These are phyloP conservation scores for Phortica variegata DNA, from an alignment of 1,140 invertebrate genomes.

Conservation along the genomic window DNA sequence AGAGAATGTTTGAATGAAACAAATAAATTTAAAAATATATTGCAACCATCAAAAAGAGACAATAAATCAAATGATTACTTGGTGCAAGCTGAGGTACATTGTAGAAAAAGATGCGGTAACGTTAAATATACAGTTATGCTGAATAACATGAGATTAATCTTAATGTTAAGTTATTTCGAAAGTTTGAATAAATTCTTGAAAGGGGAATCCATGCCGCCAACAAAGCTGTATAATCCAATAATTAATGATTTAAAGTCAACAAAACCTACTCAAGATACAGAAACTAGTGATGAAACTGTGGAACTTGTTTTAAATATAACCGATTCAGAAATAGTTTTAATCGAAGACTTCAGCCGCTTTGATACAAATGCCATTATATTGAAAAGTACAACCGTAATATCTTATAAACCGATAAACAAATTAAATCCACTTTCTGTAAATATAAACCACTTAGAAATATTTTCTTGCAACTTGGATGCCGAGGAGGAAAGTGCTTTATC, in stretches of 20 bases:
- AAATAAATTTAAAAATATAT: conserved; percentile 88
- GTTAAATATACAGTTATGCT: conserved; percentile 86
- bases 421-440: conserved; percentile 82
- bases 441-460: conserved; percentile 88
- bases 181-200: conserved; percentile 78
- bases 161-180: conserved; percentile 92
- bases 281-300: conserved; percentile 49
- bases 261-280: conserved; percentile 8
- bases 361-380: conserved; percentile 95
- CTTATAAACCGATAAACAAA: conserved; percentile 71
- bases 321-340: conserved; percentile 91
- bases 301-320: conserved; percentile 93
- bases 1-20: conserved; percentile 44
- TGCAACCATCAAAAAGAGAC: conserved; percentile 70
- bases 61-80: conserved; percentile 59
- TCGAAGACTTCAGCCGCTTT: conserved; percentile 83
- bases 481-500: conserved; percentile 93
- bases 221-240: neutral
- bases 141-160: conserved; percentile 94
- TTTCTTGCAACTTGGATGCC: conserved; percentile 87
- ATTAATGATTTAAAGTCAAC: conserved; percentile 1
- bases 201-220: conserved; percentile 31
- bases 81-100: conserved; percentile 85
- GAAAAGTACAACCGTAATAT: conserved; percentile 85
- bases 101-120: conserved; percentile 69